Percentiles rank a stretch among this genome's conserved stretches.
phyloP scores from a whole-genome alignment of 2,797 vertebrate species.

The Enteromius unitaeniatus region DNA sequence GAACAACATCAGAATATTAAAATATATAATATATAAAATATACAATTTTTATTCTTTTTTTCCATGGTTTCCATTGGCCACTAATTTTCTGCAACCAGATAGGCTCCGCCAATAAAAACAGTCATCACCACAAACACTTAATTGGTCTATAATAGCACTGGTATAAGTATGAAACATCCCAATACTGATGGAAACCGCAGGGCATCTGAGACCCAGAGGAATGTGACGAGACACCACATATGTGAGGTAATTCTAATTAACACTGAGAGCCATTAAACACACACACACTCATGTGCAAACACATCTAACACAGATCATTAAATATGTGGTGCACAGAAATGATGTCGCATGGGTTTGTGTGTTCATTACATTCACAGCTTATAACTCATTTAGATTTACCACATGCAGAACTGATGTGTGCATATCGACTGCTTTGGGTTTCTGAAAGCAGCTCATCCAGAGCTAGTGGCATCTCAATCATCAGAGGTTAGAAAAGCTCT shows the following conservation, averaged over 20 bases:
- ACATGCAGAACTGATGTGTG: background rate
- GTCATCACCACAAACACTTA: no score
- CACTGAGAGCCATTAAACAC: background rate
- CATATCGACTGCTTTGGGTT: background rate
- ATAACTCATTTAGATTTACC: background rate
- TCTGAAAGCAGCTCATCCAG: background rate
- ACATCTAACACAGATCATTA: conserved; percentile 1
- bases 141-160: background rate
- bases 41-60: no score
- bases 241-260: conserved; percentile 2
- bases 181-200: background rate
- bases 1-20: no score
- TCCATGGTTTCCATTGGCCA: no score
- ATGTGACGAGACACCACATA: conserved; percentile 1
- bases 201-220: background rate
- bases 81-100: no score
- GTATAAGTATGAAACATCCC: background rate
- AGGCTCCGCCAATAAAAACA: no score
- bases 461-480: background rate
- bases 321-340: conserved; percentile 2
- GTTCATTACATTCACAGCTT: background rate
- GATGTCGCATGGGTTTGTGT: background rate
- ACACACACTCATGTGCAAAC: background rate
- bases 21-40: no score
- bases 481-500: background rate